These are phyloP conservation scores for Aphidius ervi DNA, from an alignment of 1,140 invertebrate species.

Conservation along the genomic window DNA sequence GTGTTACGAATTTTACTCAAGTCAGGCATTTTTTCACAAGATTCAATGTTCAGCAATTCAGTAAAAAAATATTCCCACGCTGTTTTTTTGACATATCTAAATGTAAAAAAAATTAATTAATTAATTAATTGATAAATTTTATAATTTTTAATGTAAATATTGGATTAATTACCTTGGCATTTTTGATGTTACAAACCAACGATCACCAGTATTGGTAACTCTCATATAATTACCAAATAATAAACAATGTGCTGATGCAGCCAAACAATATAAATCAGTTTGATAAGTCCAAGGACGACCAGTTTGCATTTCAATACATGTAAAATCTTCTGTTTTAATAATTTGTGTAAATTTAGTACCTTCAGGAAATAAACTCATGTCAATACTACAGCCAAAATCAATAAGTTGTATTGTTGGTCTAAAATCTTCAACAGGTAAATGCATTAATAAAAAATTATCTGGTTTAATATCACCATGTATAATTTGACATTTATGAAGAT, in stretches of 20 bases:
- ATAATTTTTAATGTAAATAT: background rate
- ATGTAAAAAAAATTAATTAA: constrained; percentile 27
- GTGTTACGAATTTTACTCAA: constrained; percentile 59
- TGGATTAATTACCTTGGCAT: constrained; percentile 56
- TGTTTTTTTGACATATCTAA: constrained; percentile 61
- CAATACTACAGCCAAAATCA: constrained; percentile 84
- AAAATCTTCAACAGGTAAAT: constrained; percentile 58
- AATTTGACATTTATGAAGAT: constrained; percentile 84
- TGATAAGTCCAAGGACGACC: constrained; percentile 88
- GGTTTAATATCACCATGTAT: constrained; percentile 97
- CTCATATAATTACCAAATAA: constrained; percentile 87
- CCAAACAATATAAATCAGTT: constrained; percentile 84
- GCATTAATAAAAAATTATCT: constrained; percentile 88
- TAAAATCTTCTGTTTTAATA: constrained; percentile 71
- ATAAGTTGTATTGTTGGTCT: constrained; percentile 72
- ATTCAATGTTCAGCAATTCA: constrained; percentile 65
- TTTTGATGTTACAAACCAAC: constrained; percentile 66
- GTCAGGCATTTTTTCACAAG: constrained; percentile 64
- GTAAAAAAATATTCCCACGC: constrained; percentile 66
- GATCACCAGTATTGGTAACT: constrained; percentile 61
- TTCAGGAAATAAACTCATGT: constrained; percentile 78
- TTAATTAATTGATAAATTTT: constrained; percentile 4
- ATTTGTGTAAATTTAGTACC: constrained; percentile 73
- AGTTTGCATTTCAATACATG: constrained; percentile 84
- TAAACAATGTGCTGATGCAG: constrained; percentile 79